Evolutionary conservation across 2,797 vertebrate genomes (phyloP).

Genomic region (Cetoscarus ocellatus): DNA sequence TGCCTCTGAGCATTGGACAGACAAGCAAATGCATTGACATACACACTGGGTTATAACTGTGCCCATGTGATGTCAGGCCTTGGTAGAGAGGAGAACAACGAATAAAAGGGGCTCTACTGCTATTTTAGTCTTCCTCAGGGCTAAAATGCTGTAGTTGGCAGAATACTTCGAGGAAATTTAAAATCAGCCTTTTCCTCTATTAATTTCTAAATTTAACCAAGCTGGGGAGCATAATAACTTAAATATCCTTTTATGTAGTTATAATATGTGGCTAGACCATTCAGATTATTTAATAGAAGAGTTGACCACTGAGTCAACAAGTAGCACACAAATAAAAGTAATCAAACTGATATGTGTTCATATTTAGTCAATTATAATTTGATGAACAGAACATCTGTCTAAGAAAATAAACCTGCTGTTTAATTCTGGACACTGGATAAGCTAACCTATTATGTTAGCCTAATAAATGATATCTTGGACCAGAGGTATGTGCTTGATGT

Average conservation of each 20-base stretch:
- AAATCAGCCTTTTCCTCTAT: conserved; percentile 55
- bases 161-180: conserved; percentile 25
- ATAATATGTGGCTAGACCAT: not conserved
- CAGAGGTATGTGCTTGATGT: too few relatives aligned
- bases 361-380: too few relatives aligned
- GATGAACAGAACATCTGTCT: too few relatives aligned
- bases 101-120: conserved; percentile 10
- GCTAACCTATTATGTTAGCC: too few relatives aligned
- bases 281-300: too few relatives aligned
- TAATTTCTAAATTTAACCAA: conserved; percentile 30
- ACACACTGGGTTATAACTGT: conserved; percentile 28
- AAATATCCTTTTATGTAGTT: conserved; percentile 41
- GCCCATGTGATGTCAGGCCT: conserved; percentile 25
- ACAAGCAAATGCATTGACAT: conserved; percentile 26
- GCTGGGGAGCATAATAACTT: conserved; percentile 17
- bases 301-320: too few relatives aligned
- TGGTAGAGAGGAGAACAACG: conserved; percentile 29
- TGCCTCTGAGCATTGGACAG: conserved; percentile 44
- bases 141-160: conserved; percentile 33
- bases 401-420: too few relatives aligned
- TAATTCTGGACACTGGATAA: too few relatives aligned
- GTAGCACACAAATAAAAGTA: too few relatives aligned
- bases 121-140: conserved; percentile 33
- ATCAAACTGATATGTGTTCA: too few relatives aligned
- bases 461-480: too few relatives aligned